Percentiles rank a stretch among this genome's conserved stretches.
These are phyloP conservation scores for Agriopis marginaria DNA, from an alignment of 2,888 invertebrate species.

Conservation along the genomic window DNA sequence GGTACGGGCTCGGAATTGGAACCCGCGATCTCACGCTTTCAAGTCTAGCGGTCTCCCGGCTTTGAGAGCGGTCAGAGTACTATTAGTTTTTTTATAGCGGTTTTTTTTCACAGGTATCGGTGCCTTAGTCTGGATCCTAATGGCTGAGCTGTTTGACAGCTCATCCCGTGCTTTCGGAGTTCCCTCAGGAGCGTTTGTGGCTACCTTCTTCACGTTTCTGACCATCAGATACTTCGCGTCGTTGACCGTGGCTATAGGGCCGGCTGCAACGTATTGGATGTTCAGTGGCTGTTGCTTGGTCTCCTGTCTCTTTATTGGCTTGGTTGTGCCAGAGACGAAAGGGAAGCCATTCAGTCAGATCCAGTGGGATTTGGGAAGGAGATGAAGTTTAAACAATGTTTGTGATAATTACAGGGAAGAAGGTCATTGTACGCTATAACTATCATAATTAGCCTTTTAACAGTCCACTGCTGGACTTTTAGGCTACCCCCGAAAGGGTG, in stretches of 20 bases:
- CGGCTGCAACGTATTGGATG: conserved; percentile 45
- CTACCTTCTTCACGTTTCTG: conserved; percentile 34
- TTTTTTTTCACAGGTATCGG: conserved; percentile 23
- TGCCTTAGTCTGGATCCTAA: conserved; percentile 28
- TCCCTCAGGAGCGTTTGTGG: conserved; percentile 16
- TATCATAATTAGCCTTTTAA: no score
- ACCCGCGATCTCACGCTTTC: no score
- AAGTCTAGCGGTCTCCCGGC: no score
- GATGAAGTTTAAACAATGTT: not conserved
- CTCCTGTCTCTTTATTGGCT: conserved; percentile 17
- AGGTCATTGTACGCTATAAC: not conserved
- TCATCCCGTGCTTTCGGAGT: conserved; percentile 41
- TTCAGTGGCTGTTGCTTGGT: conserved; percentile 34
- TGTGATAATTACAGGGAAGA: not conserved
- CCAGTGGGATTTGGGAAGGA: conserved; percentile 41
- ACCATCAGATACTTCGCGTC: conserved; percentile 44
- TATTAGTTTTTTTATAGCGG: not conserved
- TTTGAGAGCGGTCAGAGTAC: no score
- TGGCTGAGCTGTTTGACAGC: conserved; percentile 35
- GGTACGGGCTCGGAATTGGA: no score
- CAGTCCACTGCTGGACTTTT: no score
- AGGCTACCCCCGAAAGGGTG: no score
- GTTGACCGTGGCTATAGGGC: conserved; percentile 36
- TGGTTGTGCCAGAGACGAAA: conserved; percentile 46
- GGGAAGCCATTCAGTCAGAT: conserved; percentile 46